Evolutionary conservation across 1,140 invertebrate genomes (phyloP).

Genomic region (Venustaconcha ellipsiformis): DNA sequence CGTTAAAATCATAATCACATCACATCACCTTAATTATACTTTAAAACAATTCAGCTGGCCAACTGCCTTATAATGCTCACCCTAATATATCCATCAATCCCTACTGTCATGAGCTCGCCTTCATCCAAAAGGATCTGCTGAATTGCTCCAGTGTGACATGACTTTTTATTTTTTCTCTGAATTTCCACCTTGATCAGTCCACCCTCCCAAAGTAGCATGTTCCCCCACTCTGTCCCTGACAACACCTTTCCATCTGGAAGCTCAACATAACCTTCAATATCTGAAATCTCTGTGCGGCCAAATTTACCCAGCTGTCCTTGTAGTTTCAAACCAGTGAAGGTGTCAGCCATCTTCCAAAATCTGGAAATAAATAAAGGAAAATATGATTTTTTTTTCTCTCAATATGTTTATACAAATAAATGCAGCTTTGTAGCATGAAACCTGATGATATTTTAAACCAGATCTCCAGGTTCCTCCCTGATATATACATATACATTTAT

Average conservation of each 20-base stretch:
- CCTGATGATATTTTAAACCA: too few relatives aligned
- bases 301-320: conserved; percentile 88
- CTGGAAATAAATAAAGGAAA: conserved; percentile 36
- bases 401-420: background rate
- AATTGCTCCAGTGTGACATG: conserved; percentile 81
- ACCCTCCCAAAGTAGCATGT: conserved; percentile 89
- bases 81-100: conserved; percentile 83
- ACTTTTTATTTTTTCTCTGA: conserved; percentile 69
- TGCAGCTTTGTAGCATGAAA: background rate
- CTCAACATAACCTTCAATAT: conserved; percentile 85
- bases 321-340: conserved; percentile 91
- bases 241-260: conserved; percentile 89
- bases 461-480: too few relatives aligned
- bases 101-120: conserved; percentile 75
- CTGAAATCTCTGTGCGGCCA: conserved; percentile 90
- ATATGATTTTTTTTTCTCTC: background rate
- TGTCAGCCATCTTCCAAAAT: conserved; percentile 92
- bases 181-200: conserved; percentile 82
- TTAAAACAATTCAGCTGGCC: too few relatives aligned
- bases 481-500: too few relatives aligned
- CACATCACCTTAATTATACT: too few relatives aligned
- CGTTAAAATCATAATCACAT: too few relatives aligned
- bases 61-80: conserved; percentile 43
- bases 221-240: conserved; percentile 89
- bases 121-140: conserved; percentile 80